Evolutionary conservation across 2,888 invertebrate species (phyloP).

Genomic region (Phania funesta): DNA sequence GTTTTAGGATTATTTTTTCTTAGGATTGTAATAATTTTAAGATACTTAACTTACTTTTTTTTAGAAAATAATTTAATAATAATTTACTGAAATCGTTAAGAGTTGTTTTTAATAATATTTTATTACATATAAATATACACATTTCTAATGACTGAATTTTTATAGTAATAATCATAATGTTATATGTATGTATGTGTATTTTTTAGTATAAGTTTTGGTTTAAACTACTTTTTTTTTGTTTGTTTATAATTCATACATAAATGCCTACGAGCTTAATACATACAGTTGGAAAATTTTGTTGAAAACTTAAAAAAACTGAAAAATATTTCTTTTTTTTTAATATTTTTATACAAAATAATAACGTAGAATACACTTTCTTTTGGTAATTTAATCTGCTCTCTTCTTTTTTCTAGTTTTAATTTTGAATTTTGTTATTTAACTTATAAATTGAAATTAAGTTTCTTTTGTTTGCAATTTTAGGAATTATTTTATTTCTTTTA

Average conservation of each 20-base stretch:
- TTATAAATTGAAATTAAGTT: slow-evolving; percentile 55
- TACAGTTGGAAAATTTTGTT: slow-evolving; percentile 60
- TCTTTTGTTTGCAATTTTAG: slow-evolving; percentile 57
- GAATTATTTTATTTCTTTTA: slow-evolving; percentile 44
- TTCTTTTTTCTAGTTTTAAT: slow-evolving; percentile 71
- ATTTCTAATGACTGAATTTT: slow-evolving; percentile 63
- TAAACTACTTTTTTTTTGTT: slow-evolving; percentile 66
- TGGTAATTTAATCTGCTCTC: slow-evolving; percentile 74
- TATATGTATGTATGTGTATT: slow-evolving; percentile 25
- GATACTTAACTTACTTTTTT: slow-evolving; percentile 16
- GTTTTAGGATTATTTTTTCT: slow-evolving; percentile 42
- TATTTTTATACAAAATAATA: slow-evolving; percentile 69
- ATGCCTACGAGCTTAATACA: slow-evolving; percentile 70
- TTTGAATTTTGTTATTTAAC: slow-evolving; percentile 75
- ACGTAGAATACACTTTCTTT: slow-evolving; percentile 77
- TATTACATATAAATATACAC: slow-evolving; percentile 63
- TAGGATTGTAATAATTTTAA: slow-evolving; percentile 30
- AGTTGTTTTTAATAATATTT: slow-evolving; percentile 75
- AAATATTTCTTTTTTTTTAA: slow-evolving; percentile 20
- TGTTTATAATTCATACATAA: slow-evolving; percentile 73
- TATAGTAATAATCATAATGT: slow-evolving; percentile 54
- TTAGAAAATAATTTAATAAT: slow-evolving; percentile 25
- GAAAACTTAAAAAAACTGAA: slow-evolving; percentile 1
- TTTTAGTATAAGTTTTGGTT: slow-evolving; percentile 51
- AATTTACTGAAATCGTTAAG: slow-evolving; percentile 36